Evolutionary conservation across 2,113 vertebrate species (phyloP), one percentile per base, ranked within the genome.

Genomic region (Ramphastos sulfuratus): DNA sequence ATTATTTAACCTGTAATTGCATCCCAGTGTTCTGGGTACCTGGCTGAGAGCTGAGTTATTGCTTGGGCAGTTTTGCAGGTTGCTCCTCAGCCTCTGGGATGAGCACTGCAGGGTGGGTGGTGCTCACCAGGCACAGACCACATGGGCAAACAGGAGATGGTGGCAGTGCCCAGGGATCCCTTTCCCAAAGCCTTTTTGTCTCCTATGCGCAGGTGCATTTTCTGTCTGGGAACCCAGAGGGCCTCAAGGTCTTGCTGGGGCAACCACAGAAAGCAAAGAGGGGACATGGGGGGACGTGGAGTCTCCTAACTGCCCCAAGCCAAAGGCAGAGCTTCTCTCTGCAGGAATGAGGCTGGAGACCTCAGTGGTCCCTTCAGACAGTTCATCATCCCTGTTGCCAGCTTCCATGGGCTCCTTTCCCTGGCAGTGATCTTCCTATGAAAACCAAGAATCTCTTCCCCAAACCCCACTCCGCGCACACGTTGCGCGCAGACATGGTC

Each of bases 271-370:
- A 24, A 42, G 39, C 0, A 2, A 4, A 2, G 10, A 3, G 4
- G 10, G 23, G 18, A 4, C 19, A 13, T 3, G 21, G 27, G 21
- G 56, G 18, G 7, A 39, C 35, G 23, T 1, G 1, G 19, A 54
- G 3, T 4, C 25, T 23, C 12, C 28, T 1, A 8, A 3, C 33
- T 30, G 14, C 20, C 56, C 0, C 0, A 1, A 4, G 3, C n/a
- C n/a, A 15, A 33, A 16, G 19, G 27, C 24, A 33, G 1, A 0
- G 1, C 52, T 54, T 63, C n/a, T 63, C 2, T 63, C 15, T 10
- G 55, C 69, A 12, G 2, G 1, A 58, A 27, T 0, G 0, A 6
- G 12, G n/a, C 54, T 60, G 91, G 17, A 80, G 12, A 39, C 60
- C 71, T 55, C 17, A 17, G 9, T 1, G 25, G 21, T 70, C 56